phyloP scores from a whole-genome alignment of 2,888 invertebrate genomes.

The Idaea aversata region DNA sequence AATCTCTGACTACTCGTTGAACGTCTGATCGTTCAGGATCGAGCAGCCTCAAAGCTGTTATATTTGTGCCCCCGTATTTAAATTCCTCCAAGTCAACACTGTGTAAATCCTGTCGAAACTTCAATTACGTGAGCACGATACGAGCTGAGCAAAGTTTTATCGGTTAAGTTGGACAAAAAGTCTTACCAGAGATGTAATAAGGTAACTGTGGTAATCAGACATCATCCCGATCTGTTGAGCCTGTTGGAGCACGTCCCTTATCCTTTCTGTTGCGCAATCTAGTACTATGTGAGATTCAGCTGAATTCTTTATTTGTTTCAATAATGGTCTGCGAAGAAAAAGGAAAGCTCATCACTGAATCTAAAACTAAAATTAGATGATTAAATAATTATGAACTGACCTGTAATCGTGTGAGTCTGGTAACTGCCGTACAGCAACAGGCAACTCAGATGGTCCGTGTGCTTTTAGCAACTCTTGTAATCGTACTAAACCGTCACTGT shows the following conservation, averaged over 20 bases:
- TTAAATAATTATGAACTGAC: conserved; percentile 62
- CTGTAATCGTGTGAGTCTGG: conserved; percentile 92
- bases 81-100: conserved; percentile 96
- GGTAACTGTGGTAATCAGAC: conserved; percentile 96
- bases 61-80: conserved; percentile 96
- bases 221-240: conserved; percentile 98
- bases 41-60: conserved; percentile 94
- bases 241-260: conserved; percentile 92
- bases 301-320: conserved; percentile 95
- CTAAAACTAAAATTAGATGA: not conserved
- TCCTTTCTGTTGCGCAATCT: conserved; percentile 92
- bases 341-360: not conserved
- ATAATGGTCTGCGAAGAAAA: conserved; percentile 83
- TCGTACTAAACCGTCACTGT: conserved; percentile 94
- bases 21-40: conserved; percentile 91
- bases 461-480: conserved; percentile 93
- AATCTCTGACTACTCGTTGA: conserved; percentile 87
- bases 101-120: conserved; percentile 87
- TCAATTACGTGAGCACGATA: conserved; percentile 27
- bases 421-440: conserved; percentile 91
- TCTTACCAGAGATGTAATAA: conserved; percentile 93
- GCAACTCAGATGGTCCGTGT: conserved; percentile 91
- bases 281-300: conserved; percentile 95
- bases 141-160: conserved; percentile 4
- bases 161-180: conserved; percentile 8